These are phyloP conservation scores for Bhutanitis thaidina DNA, from an alignment of 2,888 invertebrate genomes.

Conservation along the genomic window DNA sequence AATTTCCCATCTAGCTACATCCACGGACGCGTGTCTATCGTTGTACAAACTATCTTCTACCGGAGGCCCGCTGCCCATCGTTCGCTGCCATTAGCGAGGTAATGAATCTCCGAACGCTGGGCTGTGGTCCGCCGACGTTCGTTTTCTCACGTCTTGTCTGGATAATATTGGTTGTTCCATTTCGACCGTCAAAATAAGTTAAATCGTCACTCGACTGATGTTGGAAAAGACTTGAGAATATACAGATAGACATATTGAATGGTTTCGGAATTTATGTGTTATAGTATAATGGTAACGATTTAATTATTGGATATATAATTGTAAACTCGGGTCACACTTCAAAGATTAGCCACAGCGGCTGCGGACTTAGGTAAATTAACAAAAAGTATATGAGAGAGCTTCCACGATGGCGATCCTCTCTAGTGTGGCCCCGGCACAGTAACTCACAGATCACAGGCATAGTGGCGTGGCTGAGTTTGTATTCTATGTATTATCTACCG, in stretches of 20 bases:
- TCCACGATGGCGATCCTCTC: no score
- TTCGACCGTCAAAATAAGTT: not conserved
- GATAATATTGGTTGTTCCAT: not conserved
- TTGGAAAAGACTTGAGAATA: not conserved
- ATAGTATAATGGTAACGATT: not conserved
- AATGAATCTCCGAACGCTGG: not conserved
- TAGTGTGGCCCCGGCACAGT: slow-evolving; percentile 1
- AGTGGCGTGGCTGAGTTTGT: not conserved
- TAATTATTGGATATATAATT: not conserved
- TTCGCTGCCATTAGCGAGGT: not conserved
- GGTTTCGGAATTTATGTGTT: not conserved
- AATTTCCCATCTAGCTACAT: not conserved
- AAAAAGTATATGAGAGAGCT: no score
- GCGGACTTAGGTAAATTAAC: no score
- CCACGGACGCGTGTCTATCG: not conserved
- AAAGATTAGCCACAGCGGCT: not conserved
- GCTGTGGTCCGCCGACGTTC: not conserved
- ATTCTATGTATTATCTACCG: slow-evolving; percentile 7
- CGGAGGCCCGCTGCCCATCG: not conserved
- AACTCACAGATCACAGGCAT: not conserved
- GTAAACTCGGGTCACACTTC: slow-evolving; percentile 1
- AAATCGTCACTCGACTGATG: not conserved
- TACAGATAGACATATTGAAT: not conserved
- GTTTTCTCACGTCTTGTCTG: not conserved
- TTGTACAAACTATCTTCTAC: slow-evolving; percentile 4